phyloP scores from a whole-genome alignment of 2,888 invertebrate genomes.

The Cantharis rustica region DNA sequence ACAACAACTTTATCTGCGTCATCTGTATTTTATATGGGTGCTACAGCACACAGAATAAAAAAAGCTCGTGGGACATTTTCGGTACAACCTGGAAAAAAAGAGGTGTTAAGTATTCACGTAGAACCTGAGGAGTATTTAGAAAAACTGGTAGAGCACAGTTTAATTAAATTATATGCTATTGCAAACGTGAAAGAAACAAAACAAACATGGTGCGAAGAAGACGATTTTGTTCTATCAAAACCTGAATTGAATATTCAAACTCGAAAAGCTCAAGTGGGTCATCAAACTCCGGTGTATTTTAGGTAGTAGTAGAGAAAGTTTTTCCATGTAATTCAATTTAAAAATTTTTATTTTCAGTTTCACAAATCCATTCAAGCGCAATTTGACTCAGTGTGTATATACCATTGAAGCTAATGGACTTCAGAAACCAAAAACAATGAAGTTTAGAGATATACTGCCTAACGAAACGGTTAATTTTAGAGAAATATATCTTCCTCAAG shows the following conservation, averaged over 20 bases:
- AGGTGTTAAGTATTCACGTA: slow-evolving; percentile 66
- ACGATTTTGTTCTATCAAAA: slow-evolving; percentile 72
- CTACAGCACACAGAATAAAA: slow-evolving; percentile 66
- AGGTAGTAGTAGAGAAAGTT: slow-evolving; percentile 38
- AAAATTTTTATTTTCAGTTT: slow-evolving; percentile 56
- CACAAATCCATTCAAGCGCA: slow-evolving; percentile 68
- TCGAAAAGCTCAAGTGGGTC: slow-evolving; percentile 59
- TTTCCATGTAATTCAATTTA: background rate
- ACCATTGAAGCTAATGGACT: slow-evolving; percentile 73
- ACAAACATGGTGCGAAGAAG: slow-evolving; percentile 76
- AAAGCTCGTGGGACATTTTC: slow-evolving; percentile 65
- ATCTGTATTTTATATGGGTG: slow-evolving; percentile 73
- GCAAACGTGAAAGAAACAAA: slow-evolving; percentile 73
- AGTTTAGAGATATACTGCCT: slow-evolving; percentile 66
- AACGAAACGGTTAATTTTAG: slow-evolving; percentile 66
- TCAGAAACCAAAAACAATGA: slow-evolving; percentile 64
- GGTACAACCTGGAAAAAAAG: slow-evolving; percentile 66
- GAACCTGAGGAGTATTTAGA: slow-evolving; percentile 71
- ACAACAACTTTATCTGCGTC: slow-evolving; percentile 66
- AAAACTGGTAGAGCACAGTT: slow-evolving; percentile 71
- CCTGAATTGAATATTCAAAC: slow-evolving; percentile 71
- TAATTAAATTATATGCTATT: slow-evolving; percentile 75
- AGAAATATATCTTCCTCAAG: slow-evolving; percentile 64
- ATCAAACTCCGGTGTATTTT: slow-evolving; percentile 61
- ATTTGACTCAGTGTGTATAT: slow-evolving; percentile 70